Conservation (phyloP, 2,888 invertebrate species). For the Eupithecia inturbata region DNA sequence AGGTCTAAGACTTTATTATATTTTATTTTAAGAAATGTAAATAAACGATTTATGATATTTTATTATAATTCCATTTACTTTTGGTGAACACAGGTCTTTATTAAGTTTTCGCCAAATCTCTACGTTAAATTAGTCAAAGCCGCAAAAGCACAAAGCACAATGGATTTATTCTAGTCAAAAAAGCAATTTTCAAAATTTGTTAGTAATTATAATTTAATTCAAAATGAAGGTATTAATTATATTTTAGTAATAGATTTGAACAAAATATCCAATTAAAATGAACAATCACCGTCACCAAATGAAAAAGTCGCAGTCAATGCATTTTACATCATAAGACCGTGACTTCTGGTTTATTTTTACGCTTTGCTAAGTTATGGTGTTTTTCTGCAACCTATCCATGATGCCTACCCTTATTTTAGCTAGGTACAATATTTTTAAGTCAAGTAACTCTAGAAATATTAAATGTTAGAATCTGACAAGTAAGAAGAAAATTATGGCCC, state of each 20-base stretch:
- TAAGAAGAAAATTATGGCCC: background rate
- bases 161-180: background rate
- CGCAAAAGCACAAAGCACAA: background rate
- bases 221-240: background rate
- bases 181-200: background rate
- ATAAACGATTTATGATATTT: no score
- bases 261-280: background rate
- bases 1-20: no score
- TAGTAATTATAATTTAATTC: background rate
- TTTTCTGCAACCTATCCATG: background rate
- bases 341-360: background rate
- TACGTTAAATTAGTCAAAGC: background rate
- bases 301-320: background rate
- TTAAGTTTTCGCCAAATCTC: background rate
- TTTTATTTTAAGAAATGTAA: no score
- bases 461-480: background rate
- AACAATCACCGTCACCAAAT: slow-evolving; percentile 4
- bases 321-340: slow-evolving; percentile 13
- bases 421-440: no score
- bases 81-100: background rate
- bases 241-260: background rate
- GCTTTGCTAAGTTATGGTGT: background rate
- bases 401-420: no score
- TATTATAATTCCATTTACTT: background rate
- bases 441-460: background rate